A percentile compares a stretch with the other conserved stretches of the same genome.
Evolutionary conservation across 2,113 vertebrate genomes (phyloP).

Genomic region (Sinocyclocheilus anophthalmus): DNA sequence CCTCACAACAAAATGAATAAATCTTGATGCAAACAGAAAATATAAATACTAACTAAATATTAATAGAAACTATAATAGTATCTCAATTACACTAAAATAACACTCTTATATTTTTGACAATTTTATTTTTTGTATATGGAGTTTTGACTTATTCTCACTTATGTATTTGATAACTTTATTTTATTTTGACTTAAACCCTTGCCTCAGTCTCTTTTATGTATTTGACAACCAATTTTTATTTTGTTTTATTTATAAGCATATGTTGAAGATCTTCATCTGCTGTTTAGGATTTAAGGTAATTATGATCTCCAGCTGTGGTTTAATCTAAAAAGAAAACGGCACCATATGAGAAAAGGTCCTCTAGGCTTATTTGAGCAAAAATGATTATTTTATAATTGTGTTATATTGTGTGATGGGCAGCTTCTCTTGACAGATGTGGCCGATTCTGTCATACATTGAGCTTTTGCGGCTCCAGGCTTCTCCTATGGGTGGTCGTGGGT

Average conservation of each 20-base stretch:
- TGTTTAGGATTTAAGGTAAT: background rate
- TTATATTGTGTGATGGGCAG: constrained; percentile 53
- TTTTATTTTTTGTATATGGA: background rate
- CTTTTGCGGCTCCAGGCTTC: background rate
- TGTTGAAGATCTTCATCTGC: background rate
- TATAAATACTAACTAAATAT: background rate
- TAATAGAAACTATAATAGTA: background rate
- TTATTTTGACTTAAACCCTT: no score
- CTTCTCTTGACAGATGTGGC: constrained; percentile 38
- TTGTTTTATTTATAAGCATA: background rate
- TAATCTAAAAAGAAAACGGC: constrained; percentile 61
- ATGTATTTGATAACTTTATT: background rate
- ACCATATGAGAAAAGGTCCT: constrained; percentile 2
- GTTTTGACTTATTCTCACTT: background rate
- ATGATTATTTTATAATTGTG: constrained; percentile 44
- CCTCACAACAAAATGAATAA: background rate
- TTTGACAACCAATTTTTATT: background rate
- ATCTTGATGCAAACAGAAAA: background rate
- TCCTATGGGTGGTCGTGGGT: constrained; percentile 26
- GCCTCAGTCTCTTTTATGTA: background rate
- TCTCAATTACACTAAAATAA: no score
- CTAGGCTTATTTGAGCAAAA: constrained; percentile 55
- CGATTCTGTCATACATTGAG: background rate
- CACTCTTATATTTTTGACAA: background rate
- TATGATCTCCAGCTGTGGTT: constrained; percentile 21